phyloP scores from a whole-genome alignment of 1,140 invertebrate genomes.

The Theocolax elegans region DNA sequence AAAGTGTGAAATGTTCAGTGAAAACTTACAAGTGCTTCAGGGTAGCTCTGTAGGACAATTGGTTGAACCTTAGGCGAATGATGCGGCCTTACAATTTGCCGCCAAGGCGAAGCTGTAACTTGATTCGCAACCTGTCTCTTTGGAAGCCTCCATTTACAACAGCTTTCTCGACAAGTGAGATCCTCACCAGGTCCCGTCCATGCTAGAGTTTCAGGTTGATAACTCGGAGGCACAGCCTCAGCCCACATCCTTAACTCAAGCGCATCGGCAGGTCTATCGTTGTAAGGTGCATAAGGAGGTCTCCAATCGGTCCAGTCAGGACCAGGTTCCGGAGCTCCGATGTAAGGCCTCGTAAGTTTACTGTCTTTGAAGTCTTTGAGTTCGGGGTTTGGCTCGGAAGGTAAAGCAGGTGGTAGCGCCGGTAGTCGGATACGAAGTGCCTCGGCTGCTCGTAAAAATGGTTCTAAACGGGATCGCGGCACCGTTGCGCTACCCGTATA shows the following conservation, averaged over 20 bases:
- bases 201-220: not conserved
- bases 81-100: constrained; percentile 55
- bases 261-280: not conserved
- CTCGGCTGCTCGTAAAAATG: constrained; percentile 70
- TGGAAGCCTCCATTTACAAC: constrained; percentile 49
- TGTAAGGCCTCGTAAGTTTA: constrained; percentile 32
- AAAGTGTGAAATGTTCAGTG: too few species aligned
- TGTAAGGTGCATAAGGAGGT: not conserved
- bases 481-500: constrained; percentile 72
- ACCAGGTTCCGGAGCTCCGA: too few species aligned
- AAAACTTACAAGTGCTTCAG: constrained; percentile 32
- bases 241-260: not conserved
- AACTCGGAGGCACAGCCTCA: not conserved
- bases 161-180: constrained; percentile 48
- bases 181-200: constrained; percentile 22
- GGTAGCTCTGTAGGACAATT: constrained; percentile 39
- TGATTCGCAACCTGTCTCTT: constrained; percentile 58
- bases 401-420: constrained; percentile 41
- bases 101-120: constrained; percentile 61
- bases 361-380: constrained; percentile 51
- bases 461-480: constrained; percentile 66
- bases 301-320: too few species aligned
- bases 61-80: constrained; percentile 54
- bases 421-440: constrained; percentile 65
- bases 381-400: not conserved